Evolutionary conservation across 2,113 vertebrate species (phyloP).

Genomic region (Trogon melanurus): DNA sequence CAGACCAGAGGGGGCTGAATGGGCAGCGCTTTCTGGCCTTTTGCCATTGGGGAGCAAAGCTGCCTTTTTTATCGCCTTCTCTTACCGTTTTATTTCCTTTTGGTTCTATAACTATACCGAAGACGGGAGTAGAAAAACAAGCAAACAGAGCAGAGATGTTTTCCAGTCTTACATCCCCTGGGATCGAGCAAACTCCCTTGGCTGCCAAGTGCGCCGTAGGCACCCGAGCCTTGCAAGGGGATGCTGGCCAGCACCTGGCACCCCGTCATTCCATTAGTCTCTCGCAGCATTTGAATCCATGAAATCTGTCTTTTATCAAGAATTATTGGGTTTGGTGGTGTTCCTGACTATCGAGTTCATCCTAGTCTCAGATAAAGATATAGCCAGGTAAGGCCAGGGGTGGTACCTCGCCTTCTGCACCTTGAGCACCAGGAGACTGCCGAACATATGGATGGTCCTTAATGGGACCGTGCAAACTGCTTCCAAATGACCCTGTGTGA

Average conservation of each 20-base stretch:
- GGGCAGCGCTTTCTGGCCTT: background rate
- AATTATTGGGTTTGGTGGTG: background rate
- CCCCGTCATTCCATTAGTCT: background rate
- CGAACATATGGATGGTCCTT: background rate
- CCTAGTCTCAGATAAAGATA: background rate
- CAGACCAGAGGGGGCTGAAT: background rate
- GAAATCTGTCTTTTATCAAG: background rate
- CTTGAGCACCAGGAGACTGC: background rate
- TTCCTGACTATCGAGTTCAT: background rate
- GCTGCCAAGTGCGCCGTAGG: fast-evolving
- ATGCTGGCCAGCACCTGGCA: background rate
- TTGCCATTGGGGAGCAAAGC: background rate
- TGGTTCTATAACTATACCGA: background rate
- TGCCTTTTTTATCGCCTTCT: background rate
- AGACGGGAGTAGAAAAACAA: background rate
- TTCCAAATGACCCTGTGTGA: background rate
- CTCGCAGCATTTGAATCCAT: background rate
- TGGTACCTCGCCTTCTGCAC: background rate
- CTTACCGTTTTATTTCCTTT: background rate
- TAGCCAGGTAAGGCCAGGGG: background rate
- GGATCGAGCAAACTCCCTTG: background rate
- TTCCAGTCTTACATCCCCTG: background rate
- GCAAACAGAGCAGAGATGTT: background rate
- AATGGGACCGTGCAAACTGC: fast-evolving
- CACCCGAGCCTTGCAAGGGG: background rate